Base-by-base conservation (phyloP, 2,797 vertebrate genomes). In the Anabas testudineus region DNA sequence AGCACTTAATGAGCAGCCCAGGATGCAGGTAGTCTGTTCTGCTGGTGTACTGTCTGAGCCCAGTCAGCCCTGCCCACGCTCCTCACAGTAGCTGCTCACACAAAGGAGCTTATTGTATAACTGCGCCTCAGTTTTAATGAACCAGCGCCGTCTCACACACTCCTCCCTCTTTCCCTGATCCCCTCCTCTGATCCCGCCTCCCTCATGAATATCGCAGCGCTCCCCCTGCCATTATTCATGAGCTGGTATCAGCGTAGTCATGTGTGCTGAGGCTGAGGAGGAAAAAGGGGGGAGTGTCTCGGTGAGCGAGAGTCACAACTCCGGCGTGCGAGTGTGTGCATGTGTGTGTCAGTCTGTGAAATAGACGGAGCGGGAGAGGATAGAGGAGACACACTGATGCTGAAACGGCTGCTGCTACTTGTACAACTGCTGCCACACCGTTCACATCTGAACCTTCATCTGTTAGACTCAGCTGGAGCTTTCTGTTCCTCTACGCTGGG, bases 191-290 rank as follows among this genome's bases (percentile, higher is more conserved):
- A 83, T 90, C 94, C 95, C 93, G 82, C 94, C 89, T 89, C 90
- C 90, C 90, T 95, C 92, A 95, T 97, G 95, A 96, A 96, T 96
- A 96, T 94, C 94, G 91, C 89, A 49, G 49, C 76, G 52, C 48
- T 48, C 86, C 76, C 87, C 76, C 18, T 91, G 93, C 94, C 94
- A 95, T 95, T 96, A 98, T 99, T 97, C 95, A 98, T 96, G 95
- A 96, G 94, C 86, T 93, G 93, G 91, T 93, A 91, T 95, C 93
- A 88, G 91, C 88, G 95, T 95, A 92, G 95, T 97, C 96, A 96
- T 96, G 96, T 95, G 96, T 93, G 90, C 88, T 82, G 90, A 94
- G 93, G 94, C 92, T 80, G 91, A 71, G 67, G 56, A 74, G 74
- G 71, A 34, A 60, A 67, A 69, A 70, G 64, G 91, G 90, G 91